These are phyloP conservation scores for Stenodera caucasica DNA, from an alignment of 2,888 invertebrate species.

Conservation along the genomic window DNA sequence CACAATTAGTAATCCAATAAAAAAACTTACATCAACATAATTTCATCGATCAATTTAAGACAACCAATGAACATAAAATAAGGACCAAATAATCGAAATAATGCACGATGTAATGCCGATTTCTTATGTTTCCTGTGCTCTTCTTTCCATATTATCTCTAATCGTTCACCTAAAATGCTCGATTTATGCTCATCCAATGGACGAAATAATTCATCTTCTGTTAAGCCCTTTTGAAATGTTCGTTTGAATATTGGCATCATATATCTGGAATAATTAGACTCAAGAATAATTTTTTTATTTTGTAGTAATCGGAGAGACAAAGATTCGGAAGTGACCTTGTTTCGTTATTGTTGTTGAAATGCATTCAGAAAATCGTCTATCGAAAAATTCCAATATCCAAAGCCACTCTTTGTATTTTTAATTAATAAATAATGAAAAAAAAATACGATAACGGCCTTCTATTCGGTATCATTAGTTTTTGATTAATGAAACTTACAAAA, in stretches of 20 bases:
- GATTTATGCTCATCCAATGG: slow-evolving; percentile 71
- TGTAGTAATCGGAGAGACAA: no score
- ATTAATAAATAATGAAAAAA: no score
- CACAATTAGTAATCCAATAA: not conserved
- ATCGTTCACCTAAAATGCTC: slow-evolving; percentile 62
- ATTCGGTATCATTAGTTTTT: no score
- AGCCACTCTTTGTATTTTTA: no score
- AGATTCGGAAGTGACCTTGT: no score
- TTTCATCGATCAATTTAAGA: slow-evolving; percentile 47
- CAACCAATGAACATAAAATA: slow-evolving; percentile 45
- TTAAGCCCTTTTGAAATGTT: slow-evolving; percentile 70
- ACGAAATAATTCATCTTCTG: slow-evolving; percentile 71
- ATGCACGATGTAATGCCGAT: slow-evolving; percentile 46
- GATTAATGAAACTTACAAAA: no score
- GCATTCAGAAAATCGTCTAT: no score
- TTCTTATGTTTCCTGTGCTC: slow-evolving; percentile 49
- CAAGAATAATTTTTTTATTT: no score
- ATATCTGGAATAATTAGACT: slow-evolving; percentile 70
- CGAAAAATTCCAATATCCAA: no score
- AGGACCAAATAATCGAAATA: slow-evolving; percentile 46
- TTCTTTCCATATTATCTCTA: slow-evolving; percentile 61
- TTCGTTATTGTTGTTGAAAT: no score
- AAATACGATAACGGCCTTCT: no score
- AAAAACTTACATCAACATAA: slow-evolving; percentile 49
- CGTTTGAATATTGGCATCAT: slow-evolving; percentile 73